Conservation (phyloP, 2,797 vertebrate genomes). For the Ctenopoma multispine region DNA sequence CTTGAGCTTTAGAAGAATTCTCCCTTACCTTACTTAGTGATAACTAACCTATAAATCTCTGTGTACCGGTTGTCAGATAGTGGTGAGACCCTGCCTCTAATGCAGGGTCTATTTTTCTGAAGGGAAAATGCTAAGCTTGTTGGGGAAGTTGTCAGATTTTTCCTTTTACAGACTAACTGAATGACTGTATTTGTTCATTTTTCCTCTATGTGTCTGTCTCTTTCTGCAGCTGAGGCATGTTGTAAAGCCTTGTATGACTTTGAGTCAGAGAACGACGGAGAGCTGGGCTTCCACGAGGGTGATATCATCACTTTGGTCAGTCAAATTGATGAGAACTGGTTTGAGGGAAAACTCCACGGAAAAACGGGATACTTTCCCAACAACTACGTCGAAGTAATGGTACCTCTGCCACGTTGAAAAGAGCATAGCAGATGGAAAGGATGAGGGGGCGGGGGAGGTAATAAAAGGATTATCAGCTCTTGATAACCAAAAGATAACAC, state of each 20-base stretch:
- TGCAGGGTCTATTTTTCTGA: constrained; percentile 6
- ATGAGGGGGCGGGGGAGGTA: not conserved
- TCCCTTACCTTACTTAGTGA: not conserved
- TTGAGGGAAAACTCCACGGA: constrained; percentile 91
- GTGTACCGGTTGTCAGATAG: not conserved
- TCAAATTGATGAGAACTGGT: constrained; percentile 98
- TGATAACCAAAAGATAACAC: constrained; percentile 16
- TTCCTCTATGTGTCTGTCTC: constrained; percentile 4
- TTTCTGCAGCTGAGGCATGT: constrained; percentile 87
- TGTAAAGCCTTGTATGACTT: constrained; percentile 98
- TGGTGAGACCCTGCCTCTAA: constrained; percentile 15
- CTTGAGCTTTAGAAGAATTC: constrained; percentile 63
- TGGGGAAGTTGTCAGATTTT: constrained; percentile 1
- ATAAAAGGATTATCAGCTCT: constrained; percentile 15
- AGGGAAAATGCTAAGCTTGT: constrained; percentile 17
- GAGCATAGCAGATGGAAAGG: constrained; percentile 1
- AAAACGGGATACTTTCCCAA: constrained; percentile 93
- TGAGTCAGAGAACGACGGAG: constrained; percentile 94
- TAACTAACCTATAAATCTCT: constrained; percentile 34
- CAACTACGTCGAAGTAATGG: constrained; percentile 96
- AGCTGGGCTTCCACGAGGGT: constrained; percentile 94
- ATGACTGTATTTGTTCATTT: constrained; percentile 14
- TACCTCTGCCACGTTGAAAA: constrained; percentile 89
- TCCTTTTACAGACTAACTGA: constrained; percentile 6
- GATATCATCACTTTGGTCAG: constrained; percentile 94